These are phyloP conservation scores for Gadopsis marmoratus DNA, from an alignment of 2,797 vertebrate species.

Conservation along the genomic window DNA sequence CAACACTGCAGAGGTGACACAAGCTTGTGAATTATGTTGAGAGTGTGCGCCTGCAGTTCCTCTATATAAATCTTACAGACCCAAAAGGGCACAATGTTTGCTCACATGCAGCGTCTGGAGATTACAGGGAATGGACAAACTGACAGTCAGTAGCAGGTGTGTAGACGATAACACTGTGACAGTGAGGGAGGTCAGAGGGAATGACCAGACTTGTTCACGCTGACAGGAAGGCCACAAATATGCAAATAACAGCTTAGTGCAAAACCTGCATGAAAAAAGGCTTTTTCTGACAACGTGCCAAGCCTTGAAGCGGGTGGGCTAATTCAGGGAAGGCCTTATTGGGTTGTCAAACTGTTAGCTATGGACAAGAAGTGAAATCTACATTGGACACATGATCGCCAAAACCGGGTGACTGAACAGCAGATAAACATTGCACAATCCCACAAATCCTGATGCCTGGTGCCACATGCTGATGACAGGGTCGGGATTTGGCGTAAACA, in stretches of 20 bases:
- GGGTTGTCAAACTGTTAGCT: not conserved
- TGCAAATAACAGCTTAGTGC: not conserved
- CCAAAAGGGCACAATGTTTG: not conserved
- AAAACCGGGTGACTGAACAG: slow-evolving; percentile 1
- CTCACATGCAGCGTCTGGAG: not conserved
- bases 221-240: not conserved
- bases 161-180: not conserved
- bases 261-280: not conserved
- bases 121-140: not conserved
- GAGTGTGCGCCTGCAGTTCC: not conserved
- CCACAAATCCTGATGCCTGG: slow-evolving; percentile 5
- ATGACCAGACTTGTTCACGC: not conserved
- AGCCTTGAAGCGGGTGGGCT: too few relatives aligned
- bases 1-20: not conserved
- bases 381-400: not conserved
- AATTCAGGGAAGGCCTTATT: not conserved
- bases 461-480: slow-evolving; percentile 17
- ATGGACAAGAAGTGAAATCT: not conserved
- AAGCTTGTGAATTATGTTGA: slow-evolving; percentile 2
- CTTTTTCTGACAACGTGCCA: not conserved
- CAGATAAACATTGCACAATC: not conserved
- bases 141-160: not conserved
- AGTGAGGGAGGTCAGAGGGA: slow-evolving; percentile 2
- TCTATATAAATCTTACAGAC: not conserved
- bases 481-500: slow-evolving; percentile 15